Evolutionary conservation across 2,888 invertebrate genomes (phyloP).

Genomic region (Sylvicola fuscatus): DNA sequence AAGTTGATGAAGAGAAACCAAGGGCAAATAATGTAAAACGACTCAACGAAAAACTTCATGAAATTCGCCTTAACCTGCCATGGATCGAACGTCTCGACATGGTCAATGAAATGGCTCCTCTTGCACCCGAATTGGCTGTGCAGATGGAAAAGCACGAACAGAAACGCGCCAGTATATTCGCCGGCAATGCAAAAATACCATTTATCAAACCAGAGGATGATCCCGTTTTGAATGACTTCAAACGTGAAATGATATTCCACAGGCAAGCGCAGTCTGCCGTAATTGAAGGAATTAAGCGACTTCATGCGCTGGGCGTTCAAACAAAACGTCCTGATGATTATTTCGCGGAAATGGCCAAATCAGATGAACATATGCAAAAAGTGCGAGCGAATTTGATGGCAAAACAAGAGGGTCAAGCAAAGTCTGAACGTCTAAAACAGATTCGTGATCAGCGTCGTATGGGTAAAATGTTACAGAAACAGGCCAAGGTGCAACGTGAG

Average conservation of each 20-base stretch:
- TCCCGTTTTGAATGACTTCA: constrained; percentile 76
- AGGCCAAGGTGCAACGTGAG: constrained; percentile 64
- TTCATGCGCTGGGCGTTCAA: constrained; percentile 52
- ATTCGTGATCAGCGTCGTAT: constrained; percentile 80
- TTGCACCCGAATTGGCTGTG: constrained; percentile 66
- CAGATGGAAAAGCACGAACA: constrained; percentile 57
- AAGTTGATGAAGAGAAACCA: constrained; percentile 33
- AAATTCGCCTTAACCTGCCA: constrained; percentile 47
- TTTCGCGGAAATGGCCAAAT: constrained; percentile 97
- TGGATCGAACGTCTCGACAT: constrained; percentile 80
- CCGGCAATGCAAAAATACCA: constrained; percentile 48
- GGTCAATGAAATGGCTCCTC: constrained; percentile 50
- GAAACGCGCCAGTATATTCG: constrained; percentile 38
- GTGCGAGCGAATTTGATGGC: constrained; percentile 63
- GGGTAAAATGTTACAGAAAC: constrained; percentile 72
- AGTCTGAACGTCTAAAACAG: constrained; percentile 77
- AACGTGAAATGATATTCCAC: constrained; percentile 71
- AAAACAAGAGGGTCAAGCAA: constrained; percentile 66
- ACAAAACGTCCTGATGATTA: constrained; percentile 87
- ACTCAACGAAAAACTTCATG: constrained; percentile 46
- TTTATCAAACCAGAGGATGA: constrained; percentile 44
- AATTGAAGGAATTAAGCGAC: constrained; percentile 51
- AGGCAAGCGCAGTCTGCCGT: constrained; percentile 77
- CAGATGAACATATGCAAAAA: constrained; percentile 95
- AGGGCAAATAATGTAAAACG: constrained; percentile 49